Conservation (phyloP, 2,888 invertebrate genomes). For the Crocallis elinguaria region DNA sequence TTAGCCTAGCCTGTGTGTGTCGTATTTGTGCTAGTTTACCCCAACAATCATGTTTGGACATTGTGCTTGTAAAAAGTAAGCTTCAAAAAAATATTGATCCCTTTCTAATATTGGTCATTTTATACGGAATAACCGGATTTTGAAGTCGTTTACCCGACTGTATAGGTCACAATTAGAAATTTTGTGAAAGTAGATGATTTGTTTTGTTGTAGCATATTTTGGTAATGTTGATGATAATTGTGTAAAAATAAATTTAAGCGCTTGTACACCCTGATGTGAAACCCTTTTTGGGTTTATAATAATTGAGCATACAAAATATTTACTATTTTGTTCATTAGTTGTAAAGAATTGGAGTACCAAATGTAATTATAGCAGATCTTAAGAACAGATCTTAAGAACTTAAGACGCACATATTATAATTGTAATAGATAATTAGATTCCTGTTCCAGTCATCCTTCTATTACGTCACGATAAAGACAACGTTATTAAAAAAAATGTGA, state of each 20-base stretch:
- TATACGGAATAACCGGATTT: constrained; percentile 74
- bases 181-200: constrained; percentile 59
- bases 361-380: constrained; percentile 70
- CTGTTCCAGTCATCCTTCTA: constrained; percentile 25
- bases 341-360: constrained; percentile 49
- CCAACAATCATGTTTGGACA: constrained; percentile 72
- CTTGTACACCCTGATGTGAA: constrained; percentile 56
- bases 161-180: constrained; percentile 66
- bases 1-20: constrained; percentile 84
- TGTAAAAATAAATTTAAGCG: constrained; percentile 60
- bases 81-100: constrained; percentile 65
- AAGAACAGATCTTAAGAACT: too few species aligned
- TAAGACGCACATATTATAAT: constrained; percentile 72
- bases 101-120: constrained; percentile 71
- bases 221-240: constrained; percentile 59
- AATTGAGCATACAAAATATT: constrained; percentile 25
- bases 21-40: constrained; percentile 82
- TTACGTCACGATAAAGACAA: constrained; percentile 42
- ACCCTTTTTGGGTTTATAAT: constrained; percentile 56
- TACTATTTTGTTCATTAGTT: constrained; percentile 58
- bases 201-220: constrained; percentile 69
- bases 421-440: constrained; percentile 62
- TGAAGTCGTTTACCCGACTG: constrained; percentile 67
- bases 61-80: constrained; percentile 72
- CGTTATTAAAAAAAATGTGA: constrained; percentile 9